Conservation (phyloP, 2,113 vertebrate species). For the Oreochromis niloticus region DNA sequence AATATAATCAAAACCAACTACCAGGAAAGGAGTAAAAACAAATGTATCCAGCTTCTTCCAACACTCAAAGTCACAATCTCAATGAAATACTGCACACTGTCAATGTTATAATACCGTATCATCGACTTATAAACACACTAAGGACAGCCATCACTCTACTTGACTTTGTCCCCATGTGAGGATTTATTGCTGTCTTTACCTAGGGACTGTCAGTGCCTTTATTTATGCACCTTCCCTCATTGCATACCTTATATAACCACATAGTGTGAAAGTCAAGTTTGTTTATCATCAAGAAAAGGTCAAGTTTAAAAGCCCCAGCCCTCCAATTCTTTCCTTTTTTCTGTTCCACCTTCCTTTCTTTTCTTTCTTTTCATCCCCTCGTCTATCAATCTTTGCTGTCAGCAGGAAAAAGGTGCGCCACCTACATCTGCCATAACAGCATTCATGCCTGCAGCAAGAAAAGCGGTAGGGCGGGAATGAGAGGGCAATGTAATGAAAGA, state of each 20-base stretch:
- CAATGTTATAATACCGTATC: not conserved
- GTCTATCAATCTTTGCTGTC: not conserved
- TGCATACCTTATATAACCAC: conserved; percentile 8
- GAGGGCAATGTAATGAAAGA: not conserved
- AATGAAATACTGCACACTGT: not conserved
- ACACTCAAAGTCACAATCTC: not conserved
- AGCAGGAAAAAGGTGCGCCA: not conserved
- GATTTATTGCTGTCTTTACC: not conserved
- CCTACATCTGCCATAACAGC: conserved; percentile 3
- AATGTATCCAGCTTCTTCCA: not conserved
- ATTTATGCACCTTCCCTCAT: conserved; percentile 2
- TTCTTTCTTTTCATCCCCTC: not conserved
- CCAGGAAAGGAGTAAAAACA: not conserved
- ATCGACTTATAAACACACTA: not conserved
- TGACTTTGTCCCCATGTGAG: not conserved
- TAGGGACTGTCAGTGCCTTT: not conserved
- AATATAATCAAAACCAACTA: not conserved
- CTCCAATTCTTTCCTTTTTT: not conserved
- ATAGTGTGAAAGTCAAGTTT: not conserved
- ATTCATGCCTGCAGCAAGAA: not conserved
- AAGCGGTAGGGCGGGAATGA: not conserved
- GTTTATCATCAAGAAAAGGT: not conserved
- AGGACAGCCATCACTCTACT: not conserved
- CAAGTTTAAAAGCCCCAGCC: not conserved
- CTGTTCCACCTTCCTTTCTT: not conserved